phyloP scores from a whole-genome alignment of 2,797 vertebrate species.

The Diceros bicornis region DNA sequence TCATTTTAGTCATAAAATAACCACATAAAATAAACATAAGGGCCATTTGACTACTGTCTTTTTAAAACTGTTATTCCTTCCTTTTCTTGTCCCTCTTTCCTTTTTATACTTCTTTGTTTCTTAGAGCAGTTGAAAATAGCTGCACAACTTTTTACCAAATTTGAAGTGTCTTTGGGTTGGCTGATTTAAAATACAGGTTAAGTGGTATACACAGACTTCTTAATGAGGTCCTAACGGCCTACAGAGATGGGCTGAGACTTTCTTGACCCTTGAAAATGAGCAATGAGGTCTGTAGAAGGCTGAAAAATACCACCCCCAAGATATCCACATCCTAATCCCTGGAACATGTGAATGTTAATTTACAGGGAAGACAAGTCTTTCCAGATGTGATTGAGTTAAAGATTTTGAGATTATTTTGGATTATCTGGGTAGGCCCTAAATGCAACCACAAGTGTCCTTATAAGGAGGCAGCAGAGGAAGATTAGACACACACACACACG shows the following conservation, averaged over 20 bases:
- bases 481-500: background rate
- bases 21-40: background rate
- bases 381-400: background rate
- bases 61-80: background rate
- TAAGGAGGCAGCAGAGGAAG: background rate
- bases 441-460: background rate
- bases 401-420: background rate
- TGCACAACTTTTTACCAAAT: background rate
- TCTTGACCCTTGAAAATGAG: constrained; percentile 16
- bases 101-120: constrained; percentile 5
- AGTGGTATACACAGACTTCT: background rate
- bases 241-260: background rate
- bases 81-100: background rate
- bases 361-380: background rate
- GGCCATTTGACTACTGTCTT: background rate
- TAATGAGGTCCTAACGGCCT: background rate
- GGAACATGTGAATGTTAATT: background rate
- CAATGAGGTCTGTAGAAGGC: background rate
- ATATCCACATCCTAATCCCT: background rate
- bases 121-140: background rate
- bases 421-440: background rate
- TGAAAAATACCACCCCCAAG: background rate
- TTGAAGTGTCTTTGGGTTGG: background rate
- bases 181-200: background rate
- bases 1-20: constrained; percentile 47